phyloP scores from a whole-genome alignment of 2,113 vertebrate species.

The Hippocampus barbouri region DNA sequence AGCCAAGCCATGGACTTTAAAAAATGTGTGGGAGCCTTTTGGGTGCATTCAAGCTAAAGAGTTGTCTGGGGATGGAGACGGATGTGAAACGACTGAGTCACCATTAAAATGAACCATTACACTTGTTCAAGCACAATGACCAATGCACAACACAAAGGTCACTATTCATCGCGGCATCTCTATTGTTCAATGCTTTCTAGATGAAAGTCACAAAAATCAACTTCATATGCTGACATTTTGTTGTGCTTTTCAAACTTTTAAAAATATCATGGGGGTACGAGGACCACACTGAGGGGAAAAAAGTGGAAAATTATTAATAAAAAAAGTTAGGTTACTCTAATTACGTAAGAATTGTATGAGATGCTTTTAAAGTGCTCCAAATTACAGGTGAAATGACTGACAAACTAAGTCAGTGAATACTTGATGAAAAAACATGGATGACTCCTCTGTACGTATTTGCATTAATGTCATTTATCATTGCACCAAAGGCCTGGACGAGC shows the following conservation, averaged over 20 bases:
- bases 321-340: background rate
- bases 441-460: no score
- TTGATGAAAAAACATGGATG: no score
- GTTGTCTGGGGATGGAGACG: background rate
- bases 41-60: background rate
- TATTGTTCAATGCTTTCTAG: background rate
- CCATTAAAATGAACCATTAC: background rate
- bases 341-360: background rate
- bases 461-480: no score
- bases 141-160: background rate
- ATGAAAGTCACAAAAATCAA: background rate
- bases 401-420: no score
- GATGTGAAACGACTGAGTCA: background rate
- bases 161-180: background rate
- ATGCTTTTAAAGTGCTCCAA: background rate
- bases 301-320: background rate
- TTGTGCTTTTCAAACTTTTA: background rate
- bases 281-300: background rate
- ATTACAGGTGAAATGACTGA: no score
- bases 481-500: no score
- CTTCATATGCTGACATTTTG: background rate
- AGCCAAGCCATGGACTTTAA: background rate
- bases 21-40: background rate
- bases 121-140: background rate
- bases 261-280: background rate